These are phyloP conservation scores for Girardia tigrina DNA, from an alignment of 2,888 invertebrate genomes.

Conservation along the genomic window DNA sequence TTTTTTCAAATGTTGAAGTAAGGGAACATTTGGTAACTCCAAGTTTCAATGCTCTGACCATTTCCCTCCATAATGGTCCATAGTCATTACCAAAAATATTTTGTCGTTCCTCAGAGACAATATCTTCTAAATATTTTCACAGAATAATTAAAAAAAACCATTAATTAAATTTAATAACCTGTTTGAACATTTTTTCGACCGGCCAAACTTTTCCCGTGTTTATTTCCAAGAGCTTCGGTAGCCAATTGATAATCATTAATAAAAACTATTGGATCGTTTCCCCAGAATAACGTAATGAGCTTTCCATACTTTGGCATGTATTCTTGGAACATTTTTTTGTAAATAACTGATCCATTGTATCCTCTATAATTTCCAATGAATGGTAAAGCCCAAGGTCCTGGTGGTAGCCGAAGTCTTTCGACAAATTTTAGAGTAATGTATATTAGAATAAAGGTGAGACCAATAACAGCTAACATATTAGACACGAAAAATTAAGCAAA, in stretches of 20 bases:
- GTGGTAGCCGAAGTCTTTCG: neutral
- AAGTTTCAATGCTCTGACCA: neutral
- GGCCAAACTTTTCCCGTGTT: neutral
- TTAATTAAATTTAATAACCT: neutral
- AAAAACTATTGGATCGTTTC: neutral
- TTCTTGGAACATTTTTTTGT: neutral
- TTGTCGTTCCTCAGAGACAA: conserved; percentile 6
- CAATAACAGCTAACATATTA: neutral
- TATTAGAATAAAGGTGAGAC: neutral
- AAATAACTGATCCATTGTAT: neutral
- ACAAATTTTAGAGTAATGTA: neutral
- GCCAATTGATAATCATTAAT: conserved; percentile 9
- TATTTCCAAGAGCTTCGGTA: neutral
- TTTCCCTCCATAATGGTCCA: neutral
- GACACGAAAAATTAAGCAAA: too few species aligned
- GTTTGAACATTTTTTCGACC: neutral
- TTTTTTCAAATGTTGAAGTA: neutral
- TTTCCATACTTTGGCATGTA: neutral
- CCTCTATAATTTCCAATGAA: conserved; percentile 14
- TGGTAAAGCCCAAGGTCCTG: neutral
- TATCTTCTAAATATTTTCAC: neutral
- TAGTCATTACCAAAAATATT: neutral
- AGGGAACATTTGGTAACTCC: neutral
- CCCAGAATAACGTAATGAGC: neutral
- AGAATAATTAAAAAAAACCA: neutral